phyloP scores from a whole-genome alignment of 2,888 invertebrate species.

The Heliconius ethilla region DNA sequence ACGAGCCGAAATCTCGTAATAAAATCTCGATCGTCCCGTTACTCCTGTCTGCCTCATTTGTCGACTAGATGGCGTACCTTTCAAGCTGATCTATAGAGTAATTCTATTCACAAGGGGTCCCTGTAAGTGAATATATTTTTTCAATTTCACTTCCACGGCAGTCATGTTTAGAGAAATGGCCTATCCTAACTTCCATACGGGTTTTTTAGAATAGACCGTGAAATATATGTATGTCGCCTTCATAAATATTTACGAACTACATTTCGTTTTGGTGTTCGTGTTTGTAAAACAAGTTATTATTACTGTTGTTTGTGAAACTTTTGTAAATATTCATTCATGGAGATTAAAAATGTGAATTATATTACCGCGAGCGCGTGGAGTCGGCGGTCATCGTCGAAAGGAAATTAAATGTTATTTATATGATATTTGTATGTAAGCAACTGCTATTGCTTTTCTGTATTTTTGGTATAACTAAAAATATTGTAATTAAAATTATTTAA shows the following conservation, averaged over 20 bases:
- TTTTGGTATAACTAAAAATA: too few species aligned
- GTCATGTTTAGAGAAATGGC: conserved; percentile 48
- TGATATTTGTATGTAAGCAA: too few species aligned
- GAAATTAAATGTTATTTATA: not conserved
- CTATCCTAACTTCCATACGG: conserved; percentile 43
- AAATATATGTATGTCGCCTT: conserved; percentile 37
- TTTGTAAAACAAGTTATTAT: conserved; percentile 20
- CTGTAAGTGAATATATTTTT: conserved; percentile 66
- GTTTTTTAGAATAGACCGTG: conserved; percentile 35
- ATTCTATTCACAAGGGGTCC: conserved; percentile 49
- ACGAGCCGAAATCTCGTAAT: conserved; percentile 11
- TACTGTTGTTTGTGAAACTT: not conserved
- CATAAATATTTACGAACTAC: conserved; percentile 23
- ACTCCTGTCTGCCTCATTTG: conserved; percentile 62
- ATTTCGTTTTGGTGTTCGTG: not conserved
- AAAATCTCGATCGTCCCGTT: conserved; percentile 21
- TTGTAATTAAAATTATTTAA: too few species aligned
- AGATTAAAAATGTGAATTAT: conserved; percentile 17
- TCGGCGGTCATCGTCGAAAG: not conserved
- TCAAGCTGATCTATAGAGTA: conserved; percentile 63
- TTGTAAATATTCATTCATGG: conserved; percentile 18
- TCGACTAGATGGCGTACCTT: conserved; percentile 55
- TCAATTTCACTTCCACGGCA: conserved; percentile 49
- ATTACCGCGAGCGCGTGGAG: not conserved
- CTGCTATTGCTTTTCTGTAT: too few species aligned